Conservation (phyloP, 1,140 invertebrate genomes). For the Zeugodacus cucurbitae region DNA sequence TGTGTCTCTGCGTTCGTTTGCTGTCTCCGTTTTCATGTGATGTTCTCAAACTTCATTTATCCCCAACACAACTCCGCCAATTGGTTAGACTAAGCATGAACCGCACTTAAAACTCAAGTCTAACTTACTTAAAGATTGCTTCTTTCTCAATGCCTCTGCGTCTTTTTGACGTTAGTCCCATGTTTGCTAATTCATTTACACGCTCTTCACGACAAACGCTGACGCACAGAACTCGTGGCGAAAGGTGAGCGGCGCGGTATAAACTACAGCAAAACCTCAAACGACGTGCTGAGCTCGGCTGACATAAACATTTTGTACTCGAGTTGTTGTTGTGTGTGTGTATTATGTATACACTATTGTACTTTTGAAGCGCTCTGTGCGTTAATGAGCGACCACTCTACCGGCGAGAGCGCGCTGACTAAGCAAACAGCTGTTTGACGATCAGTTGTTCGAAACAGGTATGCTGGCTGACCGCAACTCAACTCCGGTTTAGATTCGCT, state of each 20-base stretch:
- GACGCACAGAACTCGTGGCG: constrained; percentile 19
- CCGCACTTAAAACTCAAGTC: background rate
- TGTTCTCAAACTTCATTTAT: background rate
- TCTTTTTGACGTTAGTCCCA: background rate
- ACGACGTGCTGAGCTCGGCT: background rate
- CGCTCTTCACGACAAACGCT: background rate
- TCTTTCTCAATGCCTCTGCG: background rate
- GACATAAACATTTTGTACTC: background rate
- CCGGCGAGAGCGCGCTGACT: background rate
- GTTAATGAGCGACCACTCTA: background rate
- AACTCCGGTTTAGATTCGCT: too few species aligned
- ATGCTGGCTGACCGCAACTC: background rate
- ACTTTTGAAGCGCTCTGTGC: background rate
- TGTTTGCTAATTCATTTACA: background rate
- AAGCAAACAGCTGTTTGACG: background rate
- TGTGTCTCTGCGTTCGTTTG: background rate
- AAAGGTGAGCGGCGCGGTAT: background rate
- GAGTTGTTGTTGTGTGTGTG: background rate
- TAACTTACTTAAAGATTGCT: background rate
- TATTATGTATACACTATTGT: background rate
- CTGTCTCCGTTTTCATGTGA: background rate
- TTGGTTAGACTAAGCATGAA: background rate
- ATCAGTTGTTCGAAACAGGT: constrained; percentile 5
- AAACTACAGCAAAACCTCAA: background rate
- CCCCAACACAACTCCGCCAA: background rate